Conservation (phyloP, 2,797 vertebrate species). For the Kryptopterus vitreolus region DNA sequence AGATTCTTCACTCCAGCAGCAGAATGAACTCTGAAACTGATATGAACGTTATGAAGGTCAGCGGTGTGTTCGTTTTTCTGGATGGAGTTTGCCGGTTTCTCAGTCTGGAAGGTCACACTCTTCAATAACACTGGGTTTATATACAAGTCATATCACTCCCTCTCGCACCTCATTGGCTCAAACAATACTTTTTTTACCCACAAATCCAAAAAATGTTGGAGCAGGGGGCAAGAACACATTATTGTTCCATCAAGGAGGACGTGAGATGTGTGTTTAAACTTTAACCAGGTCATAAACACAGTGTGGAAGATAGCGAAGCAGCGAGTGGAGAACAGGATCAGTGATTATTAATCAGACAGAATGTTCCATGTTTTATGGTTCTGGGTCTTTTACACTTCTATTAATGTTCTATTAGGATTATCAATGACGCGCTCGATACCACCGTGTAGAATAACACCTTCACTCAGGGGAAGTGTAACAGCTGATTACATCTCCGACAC, state of each 20-base stretch:
- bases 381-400: conserved; percentile 52
- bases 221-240: conserved; percentile 70
- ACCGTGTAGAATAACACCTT: neutral
- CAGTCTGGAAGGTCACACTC: neutral
- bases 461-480: neutral
- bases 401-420: neutral
- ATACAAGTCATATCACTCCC: conserved; percentile 63
- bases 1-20: neutral
- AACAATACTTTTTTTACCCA: neutral
- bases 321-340: conserved; percentile 57
- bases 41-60: neutral
- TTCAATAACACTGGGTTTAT: conserved; percentile 57
- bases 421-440: neutral
- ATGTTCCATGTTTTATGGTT: conserved; percentile 61
- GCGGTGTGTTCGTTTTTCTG: neutral
- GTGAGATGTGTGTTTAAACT: conserved; percentile 76
- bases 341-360: conserved; percentile 72
- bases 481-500: neutral
- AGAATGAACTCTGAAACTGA: neutral
- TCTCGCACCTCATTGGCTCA: conserved; percentile 66
- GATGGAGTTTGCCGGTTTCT: neutral
- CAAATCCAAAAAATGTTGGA: conserved; percentile 23
- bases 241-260: conserved; percentile 72
- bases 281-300: conserved; percentile 78
- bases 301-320: conserved; percentile 67